A percentile compares a stretch with the other conserved stretches of the same genome.
Conservation (phyloP, 2,113 vertebrate genomes). For the Pelusios castaneus region DNA sequence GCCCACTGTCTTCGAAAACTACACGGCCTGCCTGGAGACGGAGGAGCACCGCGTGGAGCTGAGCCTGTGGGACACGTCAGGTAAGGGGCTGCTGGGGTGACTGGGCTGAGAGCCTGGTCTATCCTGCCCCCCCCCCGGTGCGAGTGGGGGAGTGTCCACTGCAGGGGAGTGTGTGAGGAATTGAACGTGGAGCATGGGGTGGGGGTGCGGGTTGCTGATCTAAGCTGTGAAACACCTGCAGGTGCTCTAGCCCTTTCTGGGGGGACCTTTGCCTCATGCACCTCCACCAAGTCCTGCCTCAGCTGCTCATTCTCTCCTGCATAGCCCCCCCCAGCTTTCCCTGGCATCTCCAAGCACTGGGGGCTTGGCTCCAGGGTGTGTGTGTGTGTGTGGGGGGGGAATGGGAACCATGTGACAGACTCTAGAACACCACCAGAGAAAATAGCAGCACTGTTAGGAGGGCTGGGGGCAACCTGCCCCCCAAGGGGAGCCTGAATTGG, state of each 20-base stretch:
- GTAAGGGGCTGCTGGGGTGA: conserved; percentile 70
- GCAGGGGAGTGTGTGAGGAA: background rate
- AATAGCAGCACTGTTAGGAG: background rate
- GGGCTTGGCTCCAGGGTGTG: background rate
- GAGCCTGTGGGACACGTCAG: conserved; percentile 97
- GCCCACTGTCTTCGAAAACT: conserved; percentile 97
- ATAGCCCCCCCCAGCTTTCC: background rate
- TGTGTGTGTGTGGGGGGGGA: no score
- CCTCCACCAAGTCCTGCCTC: background rate
- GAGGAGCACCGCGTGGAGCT: conserved; percentile 95
- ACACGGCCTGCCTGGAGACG: conserved; percentile 91
- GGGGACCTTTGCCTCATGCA: background rate
- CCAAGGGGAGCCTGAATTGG: background rate
- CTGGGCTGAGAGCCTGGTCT: background rate
- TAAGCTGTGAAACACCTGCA: background rate
- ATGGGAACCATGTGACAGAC: no score
- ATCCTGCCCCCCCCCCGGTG: no score
- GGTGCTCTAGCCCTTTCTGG: background rate
- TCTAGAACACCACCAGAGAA: background rate
- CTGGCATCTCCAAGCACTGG: background rate
- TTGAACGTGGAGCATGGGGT: background rate
- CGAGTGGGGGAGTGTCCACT: background rate
- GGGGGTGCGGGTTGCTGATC: no score
- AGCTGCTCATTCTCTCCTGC: no score
- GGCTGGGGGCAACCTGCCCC: no score